A percentile compares a stretch with the other conserved stretches of the same genome.
phyloP scores from a whole-genome alignment of 2,888 invertebrate species.

The Stenurella melanura region DNA sequence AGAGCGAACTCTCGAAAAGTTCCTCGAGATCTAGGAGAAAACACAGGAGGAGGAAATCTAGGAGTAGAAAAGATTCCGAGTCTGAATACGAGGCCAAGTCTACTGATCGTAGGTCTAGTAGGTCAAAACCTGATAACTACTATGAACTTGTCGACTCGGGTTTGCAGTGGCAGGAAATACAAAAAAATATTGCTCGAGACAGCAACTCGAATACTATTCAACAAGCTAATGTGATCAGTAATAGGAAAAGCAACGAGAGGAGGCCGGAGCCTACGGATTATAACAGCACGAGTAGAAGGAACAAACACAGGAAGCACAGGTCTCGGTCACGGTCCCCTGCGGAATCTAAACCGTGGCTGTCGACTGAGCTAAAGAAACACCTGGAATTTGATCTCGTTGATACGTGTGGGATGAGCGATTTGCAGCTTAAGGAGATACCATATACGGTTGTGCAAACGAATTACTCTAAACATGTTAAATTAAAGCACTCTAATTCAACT shows the following conservation, averaged over 20 bases:
- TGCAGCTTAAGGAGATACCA: conserved; percentile 89
- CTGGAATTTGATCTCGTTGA: conserved; percentile 92
- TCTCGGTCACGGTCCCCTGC: conserved; percentile 81
- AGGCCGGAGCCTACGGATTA: conserved; percentile 44
- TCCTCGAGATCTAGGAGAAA: conserved; percentile 87
- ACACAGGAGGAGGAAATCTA: conserved; percentile 84
- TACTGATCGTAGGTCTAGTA: conserved; percentile 52
- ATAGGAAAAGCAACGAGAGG: conserved; percentile 71
- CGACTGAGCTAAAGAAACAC: conserved; percentile 88
- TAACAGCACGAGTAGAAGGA: conserved; percentile 50
- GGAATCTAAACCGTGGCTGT: conserved; percentile 82
- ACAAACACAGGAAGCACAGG: conserved; percentile 64
- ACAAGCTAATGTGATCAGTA: conserved; percentile 82
- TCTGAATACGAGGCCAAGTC: conserved; percentile 82
- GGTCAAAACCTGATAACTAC: conserved; percentile 63
- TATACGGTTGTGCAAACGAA: conserved; percentile 89
- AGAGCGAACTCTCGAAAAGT: conserved; percentile 91
- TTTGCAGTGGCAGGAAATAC: conserved; percentile 91
- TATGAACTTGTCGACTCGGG: conserved; percentile 90
- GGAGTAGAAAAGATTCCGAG: conserved; percentile 84
- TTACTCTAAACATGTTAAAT: conserved; percentile 78
- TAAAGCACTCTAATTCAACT: conserved; percentile 66
- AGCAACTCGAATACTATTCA: conserved; percentile 76
- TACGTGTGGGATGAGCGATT: conserved; percentile 91
- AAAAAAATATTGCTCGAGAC: conserved; percentile 75